Conservation (phyloP, 1,140 invertebrate genomes). For the Drosophila subobscura region DNA sequence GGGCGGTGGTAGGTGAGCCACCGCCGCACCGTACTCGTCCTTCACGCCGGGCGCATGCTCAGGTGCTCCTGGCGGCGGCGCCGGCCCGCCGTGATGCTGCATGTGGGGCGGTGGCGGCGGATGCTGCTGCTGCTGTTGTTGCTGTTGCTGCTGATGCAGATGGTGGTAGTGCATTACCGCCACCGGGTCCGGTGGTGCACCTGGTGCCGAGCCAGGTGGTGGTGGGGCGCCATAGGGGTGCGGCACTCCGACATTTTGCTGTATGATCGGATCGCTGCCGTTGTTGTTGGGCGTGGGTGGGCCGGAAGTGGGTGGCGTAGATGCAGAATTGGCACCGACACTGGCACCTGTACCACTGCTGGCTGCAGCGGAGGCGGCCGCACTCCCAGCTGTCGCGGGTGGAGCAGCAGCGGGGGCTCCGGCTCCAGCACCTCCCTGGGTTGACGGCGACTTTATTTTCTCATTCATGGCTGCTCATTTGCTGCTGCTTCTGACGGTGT, state of each 20-base stretch:
- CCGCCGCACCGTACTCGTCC: slow-evolving; percentile 69
- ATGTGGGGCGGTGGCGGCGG: slow-evolving; percentile 73
- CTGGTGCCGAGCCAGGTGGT: slow-evolving; percentile 57
- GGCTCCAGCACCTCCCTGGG: slow-evolving; percentile 58
- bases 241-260: slow-evolving; percentile 52
- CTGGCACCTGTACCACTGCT: slow-evolving; percentile 26
- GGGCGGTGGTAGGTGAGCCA: slow-evolving; percentile 72
- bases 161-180: slow-evolving; percentile 76
- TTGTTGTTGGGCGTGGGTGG: slow-evolving; percentile 72
- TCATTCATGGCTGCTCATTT: slow-evolving; percentile 72
- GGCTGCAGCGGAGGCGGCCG: slow-evolving; percentile 26
- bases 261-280: slow-evolving; percentile 45
- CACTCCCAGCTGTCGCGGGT: slow-evolving; percentile 30
- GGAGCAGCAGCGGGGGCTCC: slow-evolving; percentile 42
- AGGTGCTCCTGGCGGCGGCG: slow-evolving; percentile 61
- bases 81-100: slow-evolving; percentile 63
- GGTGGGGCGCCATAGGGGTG: slow-evolving; percentile 71
- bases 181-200: slow-evolving; percentile 65
- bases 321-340: slow-evolving; percentile 6
- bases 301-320: slow-evolving; percentile 69
- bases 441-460: slow-evolving; percentile 82
- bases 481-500: slow-evolving; percentile 39
- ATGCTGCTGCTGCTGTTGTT: slow-evolving; percentile 70
- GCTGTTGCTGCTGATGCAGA: slow-evolving; percentile 71
- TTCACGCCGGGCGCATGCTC: slow-evolving; percentile 71